Conservation (phyloP, 2,797 vertebrate genomes). For the Philypnodon macrostomus region DNA sequence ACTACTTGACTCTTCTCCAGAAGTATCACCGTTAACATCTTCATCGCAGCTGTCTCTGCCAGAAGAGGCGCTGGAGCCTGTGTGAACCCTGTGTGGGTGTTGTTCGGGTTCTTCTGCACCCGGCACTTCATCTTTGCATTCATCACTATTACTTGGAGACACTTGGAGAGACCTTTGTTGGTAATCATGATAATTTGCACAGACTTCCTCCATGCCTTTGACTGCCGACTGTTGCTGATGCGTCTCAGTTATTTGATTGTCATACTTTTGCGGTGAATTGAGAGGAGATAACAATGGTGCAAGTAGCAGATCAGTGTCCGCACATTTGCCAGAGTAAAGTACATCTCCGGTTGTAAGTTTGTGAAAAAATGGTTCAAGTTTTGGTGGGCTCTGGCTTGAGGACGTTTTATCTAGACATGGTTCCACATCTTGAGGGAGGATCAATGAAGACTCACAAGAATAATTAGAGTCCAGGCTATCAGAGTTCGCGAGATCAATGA, state of each 20-base stretch:
- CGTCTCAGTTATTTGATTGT: not conserved
- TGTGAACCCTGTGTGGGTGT: conserved; percentile 7
- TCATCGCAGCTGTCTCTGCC: conserved; percentile 29
- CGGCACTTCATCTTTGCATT: not conserved
- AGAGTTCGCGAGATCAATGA: not conserved
- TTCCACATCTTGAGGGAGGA: conserved; percentile 24
- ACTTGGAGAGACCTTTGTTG: not conserved
- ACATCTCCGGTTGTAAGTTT: not conserved
- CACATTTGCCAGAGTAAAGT: not conserved
- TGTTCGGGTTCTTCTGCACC: conserved; percentile 4
- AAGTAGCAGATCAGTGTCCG: not conserved
- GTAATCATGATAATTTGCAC: not conserved
- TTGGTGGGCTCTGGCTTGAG: conserved; percentile 1
- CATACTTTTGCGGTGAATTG: conserved; percentile 24
- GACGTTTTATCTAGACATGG: not conserved
- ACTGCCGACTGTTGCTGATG: not conserved
- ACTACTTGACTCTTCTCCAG: not conserved
- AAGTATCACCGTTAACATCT: conserved; percentile 5
- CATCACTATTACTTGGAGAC: conserved; percentile 1
- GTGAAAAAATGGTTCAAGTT: conserved; percentile 8
- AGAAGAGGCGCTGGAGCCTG: conserved; percentile 17
- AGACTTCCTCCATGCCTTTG: not conserved
- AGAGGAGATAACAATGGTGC: conserved; percentile 54
- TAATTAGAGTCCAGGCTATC: not conserved
- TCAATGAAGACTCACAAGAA: conserved; percentile 13